Evolutionary conservation across 2,888 invertebrate genomes (phyloP).

Genomic region (Stenichneumon culpator): DNA sequence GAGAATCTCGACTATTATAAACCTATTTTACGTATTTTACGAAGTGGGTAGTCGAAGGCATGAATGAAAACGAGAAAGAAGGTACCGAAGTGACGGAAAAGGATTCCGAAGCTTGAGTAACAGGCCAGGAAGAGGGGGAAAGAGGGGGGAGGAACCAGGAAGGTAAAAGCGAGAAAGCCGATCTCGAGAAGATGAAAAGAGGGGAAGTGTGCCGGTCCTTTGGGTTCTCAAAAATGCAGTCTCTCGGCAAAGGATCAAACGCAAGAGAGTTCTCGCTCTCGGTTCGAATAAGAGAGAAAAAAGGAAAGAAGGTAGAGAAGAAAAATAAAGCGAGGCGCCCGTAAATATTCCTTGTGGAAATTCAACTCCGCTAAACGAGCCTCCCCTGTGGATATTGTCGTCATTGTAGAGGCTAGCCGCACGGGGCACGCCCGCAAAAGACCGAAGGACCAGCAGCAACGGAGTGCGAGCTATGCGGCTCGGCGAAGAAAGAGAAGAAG

Average conservation of each 20-base stretch:
- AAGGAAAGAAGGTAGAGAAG: conserved; percentile 23
- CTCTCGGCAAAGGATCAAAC: conserved; percentile 44
- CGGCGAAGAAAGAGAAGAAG: not conserved
- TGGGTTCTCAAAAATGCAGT: conserved; percentile 25
- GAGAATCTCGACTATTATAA: conserved; percentile 2
- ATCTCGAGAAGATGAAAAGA: conserved; percentile 21
- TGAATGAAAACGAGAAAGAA: conserved; percentile 33
- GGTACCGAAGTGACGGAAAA: conserved; percentile 25
- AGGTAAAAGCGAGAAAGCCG: conserved; percentile 21
- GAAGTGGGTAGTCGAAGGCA: conserved; percentile 1
- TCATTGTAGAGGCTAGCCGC: conserved; percentile 74
- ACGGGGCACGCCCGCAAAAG: conserved; percentile 76
- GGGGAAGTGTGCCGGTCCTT: conserved; percentile 16
- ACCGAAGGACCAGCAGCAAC: conserved; percentile 69
- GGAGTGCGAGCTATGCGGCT: conserved; percentile 56
- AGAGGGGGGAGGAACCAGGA: conserved; percentile 11
- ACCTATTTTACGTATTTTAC: not conserved
- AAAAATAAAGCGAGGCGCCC: conserved; percentile 66
- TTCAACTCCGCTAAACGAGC: conserved; percentile 73
- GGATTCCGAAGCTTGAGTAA: conserved; percentile 1
- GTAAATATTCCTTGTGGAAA: conserved; percentile 78
- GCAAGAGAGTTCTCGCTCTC: conserved; percentile 13
- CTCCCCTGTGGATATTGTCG: conserved; percentile 75
- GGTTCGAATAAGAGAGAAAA: conserved; percentile 28
- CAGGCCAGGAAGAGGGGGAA: not conserved